These are phyloP conservation scores for Atopsyche davidsoni DNA, from an alignment of 1,140 invertebrate species.

Conservation along the genomic window DNA sequence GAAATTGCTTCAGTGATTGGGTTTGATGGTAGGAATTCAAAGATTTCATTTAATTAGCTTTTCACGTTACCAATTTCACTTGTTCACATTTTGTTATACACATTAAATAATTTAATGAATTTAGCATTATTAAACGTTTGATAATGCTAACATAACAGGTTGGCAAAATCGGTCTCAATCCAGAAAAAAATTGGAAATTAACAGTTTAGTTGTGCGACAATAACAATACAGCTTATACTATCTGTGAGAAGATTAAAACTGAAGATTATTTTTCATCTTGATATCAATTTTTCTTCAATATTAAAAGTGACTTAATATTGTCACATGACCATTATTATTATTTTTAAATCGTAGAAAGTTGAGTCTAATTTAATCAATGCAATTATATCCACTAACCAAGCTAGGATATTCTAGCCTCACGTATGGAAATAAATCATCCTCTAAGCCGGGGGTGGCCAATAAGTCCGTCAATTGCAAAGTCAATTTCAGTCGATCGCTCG, in stretches of 20 bases:
- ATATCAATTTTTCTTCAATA: constrained; percentile 14
- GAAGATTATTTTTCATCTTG: neutral
- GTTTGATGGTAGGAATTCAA: constrained; percentile 57
- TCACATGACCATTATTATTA: too few relatives aligned
- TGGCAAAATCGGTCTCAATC: neutral
- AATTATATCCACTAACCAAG: too few relatives aligned
- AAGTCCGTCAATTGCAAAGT: too few relatives aligned
- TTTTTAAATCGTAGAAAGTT: too few relatives aligned
- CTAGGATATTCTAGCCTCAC: too few relatives aligned
- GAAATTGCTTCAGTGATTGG: constrained; percentile 62
- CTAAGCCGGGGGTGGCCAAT: too few relatives aligned
- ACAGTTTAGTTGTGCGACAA: neutral
- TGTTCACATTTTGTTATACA: neutral
- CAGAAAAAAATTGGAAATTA: constrained; percentile 7
- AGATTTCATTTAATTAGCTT: neutral
- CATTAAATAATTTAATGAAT: too few relatives aligned
- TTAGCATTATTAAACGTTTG: neutral
- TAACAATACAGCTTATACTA: neutral
- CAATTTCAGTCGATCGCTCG: too few relatives aligned
- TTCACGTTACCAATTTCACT: neutral
- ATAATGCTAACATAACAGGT: too few relatives aligned
- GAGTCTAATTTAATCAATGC: too few relatives aligned
- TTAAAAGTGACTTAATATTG: too few relatives aligned
- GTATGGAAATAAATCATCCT: too few relatives aligned
- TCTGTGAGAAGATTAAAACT: neutral